These are phyloP conservation scores for Oithona nana DNA, from an alignment of 2,888 invertebrate genomes.

Conservation along the genomic window DNA sequence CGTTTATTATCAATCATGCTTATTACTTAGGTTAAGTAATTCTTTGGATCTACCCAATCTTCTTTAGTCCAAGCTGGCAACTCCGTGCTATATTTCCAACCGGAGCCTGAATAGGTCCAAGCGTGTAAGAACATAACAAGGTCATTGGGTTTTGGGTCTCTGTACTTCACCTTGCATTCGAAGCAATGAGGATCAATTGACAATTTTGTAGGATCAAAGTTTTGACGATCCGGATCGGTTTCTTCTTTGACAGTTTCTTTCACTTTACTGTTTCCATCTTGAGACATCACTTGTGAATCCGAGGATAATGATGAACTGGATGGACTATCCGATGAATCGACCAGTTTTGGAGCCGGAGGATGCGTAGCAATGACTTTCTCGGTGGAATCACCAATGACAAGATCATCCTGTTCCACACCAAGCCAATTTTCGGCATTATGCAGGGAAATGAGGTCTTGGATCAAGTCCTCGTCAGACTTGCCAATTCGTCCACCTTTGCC, in stretches of 20 bases:
- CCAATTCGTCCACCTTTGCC: conserved; percentile 64
- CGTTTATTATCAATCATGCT: too few species aligned
- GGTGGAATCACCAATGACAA: not conserved
- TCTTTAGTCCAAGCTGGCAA: not conserved
- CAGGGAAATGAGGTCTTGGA: conserved; percentile 66
- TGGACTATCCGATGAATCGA: not conserved
- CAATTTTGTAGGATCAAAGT: conserved; percentile 48
- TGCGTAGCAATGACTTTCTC: not conserved
- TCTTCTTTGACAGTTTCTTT: conserved; percentile 14
- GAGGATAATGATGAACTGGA: not conserved
- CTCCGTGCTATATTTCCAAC: not conserved
- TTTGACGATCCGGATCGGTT: conserved; percentile 28
- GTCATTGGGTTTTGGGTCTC: conserved; percentile 76
- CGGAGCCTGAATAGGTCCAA: conserved; percentile 24
- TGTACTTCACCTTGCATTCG: conserved; percentile 74
- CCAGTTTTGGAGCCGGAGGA: not conserved
- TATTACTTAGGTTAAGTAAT: too few species aligned
- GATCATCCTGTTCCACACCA: conserved; percentile 66
- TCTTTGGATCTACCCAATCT: not conserved
- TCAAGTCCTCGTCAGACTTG: conserved; percentile 70
- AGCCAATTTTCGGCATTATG: conserved; percentile 90
- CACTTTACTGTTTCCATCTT: not conserved
- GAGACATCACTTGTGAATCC: not conserved
- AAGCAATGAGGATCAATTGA: conserved; percentile 68
- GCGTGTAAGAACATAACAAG: conserved; percentile 91